phyloP scores from a whole-genome alignment of 2,888 invertebrate species.

The Polietes domitor region DNA sequence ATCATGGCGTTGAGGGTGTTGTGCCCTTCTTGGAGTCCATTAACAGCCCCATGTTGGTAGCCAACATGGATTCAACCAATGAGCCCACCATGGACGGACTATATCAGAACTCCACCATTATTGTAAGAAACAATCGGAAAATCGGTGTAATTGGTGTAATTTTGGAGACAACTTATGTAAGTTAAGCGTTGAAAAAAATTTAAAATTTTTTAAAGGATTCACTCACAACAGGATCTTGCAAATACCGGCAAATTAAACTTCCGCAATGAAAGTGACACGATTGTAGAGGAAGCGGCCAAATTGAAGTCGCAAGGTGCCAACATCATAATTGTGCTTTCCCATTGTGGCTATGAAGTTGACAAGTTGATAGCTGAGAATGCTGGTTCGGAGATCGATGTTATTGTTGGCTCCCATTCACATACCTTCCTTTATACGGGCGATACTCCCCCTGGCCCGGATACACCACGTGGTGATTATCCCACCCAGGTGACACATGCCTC shows the following conservation, averaged over 20 bases:
- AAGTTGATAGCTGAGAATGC: conserved; percentile 85
- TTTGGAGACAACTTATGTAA: conserved; percentile 85
- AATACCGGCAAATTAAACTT: conserved; percentile 86
- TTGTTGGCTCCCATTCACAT: conserved; percentile 93
- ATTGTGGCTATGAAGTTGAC: conserved; percentile 88
- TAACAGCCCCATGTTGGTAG: conserved; percentile 85
- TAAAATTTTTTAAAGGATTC: too few relatives aligned
- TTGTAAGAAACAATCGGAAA: conserved; percentile 84
- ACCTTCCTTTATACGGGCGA: conserved; percentile 87
- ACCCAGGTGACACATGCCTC: conserved; percentile 83
- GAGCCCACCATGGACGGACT: conserved; percentile 86
- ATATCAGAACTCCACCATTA: conserved; percentile 85
- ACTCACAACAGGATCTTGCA: conserved; percentile 85
- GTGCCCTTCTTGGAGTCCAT: conserved; percentile 86
- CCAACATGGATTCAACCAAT: conserved; percentile 87
- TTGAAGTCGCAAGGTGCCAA: conserved; percentile 85
- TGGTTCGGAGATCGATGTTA: conserved; percentile 87
- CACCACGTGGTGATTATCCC: conserved; percentile 83
- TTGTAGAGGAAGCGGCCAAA: conserved; percentile 85
- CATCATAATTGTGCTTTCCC: conserved; percentile 92
- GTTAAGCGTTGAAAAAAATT: conserved; percentile 65
- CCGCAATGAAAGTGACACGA: conserved; percentile 85
- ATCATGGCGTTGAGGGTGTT: conserved; percentile 87
- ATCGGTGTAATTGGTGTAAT: conserved; percentile 92
- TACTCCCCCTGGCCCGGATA: conserved; percentile 83